Conservation (phyloP, 2,797 vertebrate species). For the Poecilia gillii region DNA sequence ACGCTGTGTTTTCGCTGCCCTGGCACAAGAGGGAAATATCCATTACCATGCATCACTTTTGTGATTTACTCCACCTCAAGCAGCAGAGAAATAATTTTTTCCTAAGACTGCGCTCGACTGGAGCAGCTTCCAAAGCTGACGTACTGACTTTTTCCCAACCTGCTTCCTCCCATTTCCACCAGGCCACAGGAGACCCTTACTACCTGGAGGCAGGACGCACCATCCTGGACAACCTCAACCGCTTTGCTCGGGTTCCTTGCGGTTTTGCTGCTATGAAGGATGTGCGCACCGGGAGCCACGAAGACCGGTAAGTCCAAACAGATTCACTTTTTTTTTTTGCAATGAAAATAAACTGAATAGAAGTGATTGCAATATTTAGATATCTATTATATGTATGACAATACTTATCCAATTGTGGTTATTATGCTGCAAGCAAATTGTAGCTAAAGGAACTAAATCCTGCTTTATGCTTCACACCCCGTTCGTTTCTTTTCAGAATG, state of each 20-base stretch:
- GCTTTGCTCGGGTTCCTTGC: slow-evolving; percentile 96
- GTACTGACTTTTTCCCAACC: background rate
- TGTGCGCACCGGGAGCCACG: slow-evolving; percentile 96
- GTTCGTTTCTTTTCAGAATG: slow-evolving; percentile 83
- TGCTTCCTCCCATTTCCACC: slow-evolving; percentile 2
- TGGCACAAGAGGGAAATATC: background rate
- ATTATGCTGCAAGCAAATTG: background rate
- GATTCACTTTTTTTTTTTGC: background rate
- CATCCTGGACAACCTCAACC: slow-evolving; percentile 97
- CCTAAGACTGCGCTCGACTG: background rate
- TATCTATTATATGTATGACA: background rate
- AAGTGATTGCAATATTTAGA: background rate
- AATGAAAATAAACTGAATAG: background rate
- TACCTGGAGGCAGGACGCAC: slow-evolving; percentile 97
- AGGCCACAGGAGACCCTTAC: slow-evolving; percentile 97
- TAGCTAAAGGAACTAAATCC: background rate
- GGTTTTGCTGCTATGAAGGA: slow-evolving; percentile 99
- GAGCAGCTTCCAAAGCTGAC: background rate
- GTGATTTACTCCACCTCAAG: background rate
- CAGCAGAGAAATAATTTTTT: background rate
- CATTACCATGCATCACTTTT: background rate
- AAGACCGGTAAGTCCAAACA: slow-evolving; percentile 88
- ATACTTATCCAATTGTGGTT: background rate
- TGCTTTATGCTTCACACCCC: background rate
- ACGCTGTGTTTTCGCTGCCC: slow-evolving; percentile 14